Evolutionary conservation across 2,888 invertebrate genomes (phyloP).

Genomic region (Lamellibrachia satsuma): DNA sequence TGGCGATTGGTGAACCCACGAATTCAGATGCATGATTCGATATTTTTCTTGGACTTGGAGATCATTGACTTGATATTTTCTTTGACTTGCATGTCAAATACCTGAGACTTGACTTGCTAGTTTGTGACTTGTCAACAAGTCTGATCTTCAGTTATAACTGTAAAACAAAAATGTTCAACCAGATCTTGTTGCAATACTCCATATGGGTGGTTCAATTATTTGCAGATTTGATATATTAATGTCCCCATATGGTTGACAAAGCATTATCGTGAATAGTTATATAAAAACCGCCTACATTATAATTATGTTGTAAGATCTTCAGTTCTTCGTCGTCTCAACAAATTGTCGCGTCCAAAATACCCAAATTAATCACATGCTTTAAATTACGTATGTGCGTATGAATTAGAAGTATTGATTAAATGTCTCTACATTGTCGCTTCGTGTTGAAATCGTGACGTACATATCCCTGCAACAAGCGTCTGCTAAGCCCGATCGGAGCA

Average conservation of each 20-base stretch:
- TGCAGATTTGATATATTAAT: too few relatives aligned
- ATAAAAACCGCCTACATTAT: not conserved
- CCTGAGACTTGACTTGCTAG: too few relatives aligned
- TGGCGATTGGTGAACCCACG: too few relatives aligned
- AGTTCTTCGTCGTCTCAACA: not conserved
- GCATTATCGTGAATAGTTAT: not conserved
- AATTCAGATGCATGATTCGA: too few relatives aligned
- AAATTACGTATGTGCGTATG: not conserved
- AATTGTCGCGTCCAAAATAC: not conserved
- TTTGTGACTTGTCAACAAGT: too few relatives aligned
- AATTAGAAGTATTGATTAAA: not conserved
- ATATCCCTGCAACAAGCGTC: not conserved
- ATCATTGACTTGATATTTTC: too few relatives aligned
- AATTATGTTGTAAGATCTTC: not conserved
- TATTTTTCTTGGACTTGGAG: too few relatives aligned
- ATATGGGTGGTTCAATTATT: too few relatives aligned
- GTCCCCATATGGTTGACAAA: not conserved
- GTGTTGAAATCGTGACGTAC: not conserved
- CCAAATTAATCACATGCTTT: not conserved
- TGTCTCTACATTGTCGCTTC: not conserved
- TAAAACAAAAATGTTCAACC: too few relatives aligned
- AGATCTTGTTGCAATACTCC: too few relatives aligned
- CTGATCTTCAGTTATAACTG: too few relatives aligned
- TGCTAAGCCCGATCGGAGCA: not conserved
- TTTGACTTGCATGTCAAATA: too few relatives aligned